These are phyloP conservation scores for Zaprionus lachaisei DNA, from an alignment of 1,140 invertebrate genomes.

Conservation along the genomic window DNA sequence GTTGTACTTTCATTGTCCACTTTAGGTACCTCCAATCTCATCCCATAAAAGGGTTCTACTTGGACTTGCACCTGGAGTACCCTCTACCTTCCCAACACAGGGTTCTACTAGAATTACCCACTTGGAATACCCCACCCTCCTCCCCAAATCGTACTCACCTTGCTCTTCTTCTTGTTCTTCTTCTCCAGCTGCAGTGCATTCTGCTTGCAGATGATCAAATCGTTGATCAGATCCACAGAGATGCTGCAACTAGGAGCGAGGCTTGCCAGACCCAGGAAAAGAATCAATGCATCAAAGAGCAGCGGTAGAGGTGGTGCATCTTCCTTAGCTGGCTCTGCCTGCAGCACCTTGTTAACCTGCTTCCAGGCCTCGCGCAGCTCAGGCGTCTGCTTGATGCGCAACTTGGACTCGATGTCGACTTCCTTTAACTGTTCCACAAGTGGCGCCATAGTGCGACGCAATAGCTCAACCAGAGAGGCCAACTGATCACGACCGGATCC, in stretches of 20 bases:
- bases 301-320: conserved; percentile 11
- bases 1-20: too few relatives aligned
- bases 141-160: too few relatives aligned
- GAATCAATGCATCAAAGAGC: conserved; percentile 50
- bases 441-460: conserved; percentile 24
- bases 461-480: neutral
- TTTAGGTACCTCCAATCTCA: too few relatives aligned
- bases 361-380: conserved; percentile 40
- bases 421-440: neutral
- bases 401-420: conserved; percentile 2
- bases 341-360: conserved; percentile 30
- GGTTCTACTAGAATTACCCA: too few relatives aligned
- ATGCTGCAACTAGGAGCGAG: conserved; percentile 25
- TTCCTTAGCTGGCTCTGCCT: conserved; percentile 6
- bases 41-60: too few relatives aligned
- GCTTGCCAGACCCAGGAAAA: conserved; percentile 49
- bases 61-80: too few relatives aligned
- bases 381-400: conserved; percentile 8
- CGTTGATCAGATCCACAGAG: conserved; percentile 18
- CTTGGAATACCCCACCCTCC: too few relatives aligned
- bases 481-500: conserved; percentile 4
- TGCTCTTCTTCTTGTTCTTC: too few relatives aligned
- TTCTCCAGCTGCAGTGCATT: conserved; percentile 32
- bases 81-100: too few relatives aligned
- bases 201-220: conserved; percentile 54